phyloP scores from a whole-genome alignment of 2,797 vertebrate genomes.

The Iguana delicatissima region DNA sequence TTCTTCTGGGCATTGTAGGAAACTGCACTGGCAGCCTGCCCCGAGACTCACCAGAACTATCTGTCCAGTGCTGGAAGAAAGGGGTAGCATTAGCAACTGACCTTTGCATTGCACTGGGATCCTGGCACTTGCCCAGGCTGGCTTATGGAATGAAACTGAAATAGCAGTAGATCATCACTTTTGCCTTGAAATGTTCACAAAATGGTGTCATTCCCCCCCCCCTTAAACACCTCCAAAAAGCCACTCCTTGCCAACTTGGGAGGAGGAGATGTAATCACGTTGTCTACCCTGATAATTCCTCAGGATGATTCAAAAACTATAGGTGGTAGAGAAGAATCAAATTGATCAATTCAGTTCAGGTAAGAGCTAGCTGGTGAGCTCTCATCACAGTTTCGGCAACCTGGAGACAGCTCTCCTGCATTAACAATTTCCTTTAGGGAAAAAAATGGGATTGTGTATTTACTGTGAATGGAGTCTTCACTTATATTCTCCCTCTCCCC shows the following conservation, averaged over 20 bases:
- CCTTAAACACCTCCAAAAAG: background rate
- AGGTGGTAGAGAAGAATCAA: background rate
- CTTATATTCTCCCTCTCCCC: background rate
- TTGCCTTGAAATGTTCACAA: background rate
- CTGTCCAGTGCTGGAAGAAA: too few species aligned
- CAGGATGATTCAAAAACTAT: constrained; percentile 43
- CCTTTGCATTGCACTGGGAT: too few species aligned
- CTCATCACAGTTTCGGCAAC: constrained; percentile 26
- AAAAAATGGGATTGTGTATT: background rate
- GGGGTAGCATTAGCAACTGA: too few species aligned
- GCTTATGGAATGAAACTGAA: background rate
- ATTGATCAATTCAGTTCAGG: constrained; percentile 7
- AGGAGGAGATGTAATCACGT: background rate
- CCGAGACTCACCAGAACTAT: background rate
- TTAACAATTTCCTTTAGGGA: background rate
- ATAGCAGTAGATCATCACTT: constrained; percentile 31
- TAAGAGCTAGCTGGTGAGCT: background rate
- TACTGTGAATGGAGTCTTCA: background rate
- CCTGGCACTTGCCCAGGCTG: too few species aligned
- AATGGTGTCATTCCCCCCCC: background rate
- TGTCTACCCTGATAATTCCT: constrained; percentile 49
- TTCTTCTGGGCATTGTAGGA: too few species aligned
- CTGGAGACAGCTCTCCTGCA: constrained; percentile 29
- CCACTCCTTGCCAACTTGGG: background rate
- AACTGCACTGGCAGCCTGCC: background rate